These are phyloP conservation scores for Etheostoma spectabile DNA, from an alignment of 2,113 vertebrate genomes.

Conservation along the genomic window DNA sequence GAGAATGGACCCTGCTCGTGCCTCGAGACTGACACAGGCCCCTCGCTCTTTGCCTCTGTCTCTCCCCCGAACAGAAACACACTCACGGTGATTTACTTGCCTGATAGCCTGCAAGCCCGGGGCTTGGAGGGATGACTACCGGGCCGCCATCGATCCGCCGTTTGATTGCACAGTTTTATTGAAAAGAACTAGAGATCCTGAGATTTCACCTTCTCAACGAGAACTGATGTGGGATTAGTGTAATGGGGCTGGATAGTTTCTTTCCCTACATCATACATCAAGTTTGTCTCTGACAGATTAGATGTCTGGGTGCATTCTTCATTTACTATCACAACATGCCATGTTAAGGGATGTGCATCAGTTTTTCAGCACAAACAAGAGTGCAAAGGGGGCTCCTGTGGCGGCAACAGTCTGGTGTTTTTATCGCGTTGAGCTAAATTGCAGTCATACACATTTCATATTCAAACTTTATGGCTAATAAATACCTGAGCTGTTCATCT, in stretches of 20 bases:
- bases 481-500: conserved; percentile 58
- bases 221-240: conserved; percentile 61
- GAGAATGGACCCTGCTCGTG: conserved; percentile 18
- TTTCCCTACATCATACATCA: conserved; percentile 46
- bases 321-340: conserved; percentile 19
- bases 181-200: conserved; percentile 46
- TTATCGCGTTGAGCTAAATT: conserved; percentile 12
- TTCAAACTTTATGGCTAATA: conserved; percentile 41
- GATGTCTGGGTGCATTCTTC: neutral
- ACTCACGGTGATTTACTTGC: conserved; percentile 31
- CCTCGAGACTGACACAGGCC: conserved; percentile 19
- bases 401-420: neutral
- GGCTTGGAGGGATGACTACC: neutral
- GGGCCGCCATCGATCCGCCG: conserved; percentile 32
- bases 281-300: conserved; percentile 43
- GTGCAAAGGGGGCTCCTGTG: neutral
- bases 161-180: conserved; percentile 58
- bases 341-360: conserved; percentile 9
- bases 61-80: conserved; percentile 14
- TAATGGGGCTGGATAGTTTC: conserved; percentile 47
- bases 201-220: conserved; percentile 46
- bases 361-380: conserved; percentile 13
- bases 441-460: conserved; percentile 38
- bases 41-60: neutral
- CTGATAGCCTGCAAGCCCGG: neutral